Conservation (phyloP, 2,888 invertebrate species). For the Polia nebulosa region DNA sequence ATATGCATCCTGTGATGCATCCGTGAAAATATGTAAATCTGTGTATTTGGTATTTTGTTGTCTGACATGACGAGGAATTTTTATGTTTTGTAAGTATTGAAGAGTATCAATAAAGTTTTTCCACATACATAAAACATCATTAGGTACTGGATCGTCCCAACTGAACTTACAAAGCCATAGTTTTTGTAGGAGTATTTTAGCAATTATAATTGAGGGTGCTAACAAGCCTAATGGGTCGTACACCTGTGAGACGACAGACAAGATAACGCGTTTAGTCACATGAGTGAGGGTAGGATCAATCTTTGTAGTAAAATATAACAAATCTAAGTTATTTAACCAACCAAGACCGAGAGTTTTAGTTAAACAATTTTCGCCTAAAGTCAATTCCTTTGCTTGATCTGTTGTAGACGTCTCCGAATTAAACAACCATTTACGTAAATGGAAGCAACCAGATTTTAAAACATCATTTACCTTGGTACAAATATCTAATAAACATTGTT, state of each 20-base stretch:
- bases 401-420: slow-evolving; percentile 10
- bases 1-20: too few relatives aligned
- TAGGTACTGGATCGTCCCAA: too few relatives aligned
- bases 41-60: not conserved
- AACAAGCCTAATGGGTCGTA: slow-evolving; percentile 21
- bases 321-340: not conserved
- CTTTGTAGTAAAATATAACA: slow-evolving; percentile 10
- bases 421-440: slow-evolving; percentile 23
- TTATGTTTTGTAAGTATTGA: slow-evolving; percentile 4
- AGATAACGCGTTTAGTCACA: slow-evolving; percentile 15
- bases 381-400: slow-evolving; percentile 9
- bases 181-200: too few relatives aligned
- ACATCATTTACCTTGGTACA: too few relatives aligned
- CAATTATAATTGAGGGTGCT: slow-evolving; percentile 13
- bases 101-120: not conserved
- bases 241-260: slow-evolving; percentile 11
- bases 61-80: slow-evolving; percentile 14
- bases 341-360: slow-evolving; percentile 30
- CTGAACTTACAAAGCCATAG: too few relatives aligned
- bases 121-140: slow-evolving; percentile 6
- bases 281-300: slow-evolving; percentile 4
- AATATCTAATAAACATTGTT: too few relatives aligned
- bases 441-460: slow-evolving; percentile 18
- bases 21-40: slow-evolving; percentile 21
- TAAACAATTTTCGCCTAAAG: slow-evolving; percentile 14